Percentiles rank a stretch among this genome's conserved stretches.
Evolutionary conservation across 2,888 invertebrate genomes (phyloP).

Genomic region (Orthosia incerta): DNA sequence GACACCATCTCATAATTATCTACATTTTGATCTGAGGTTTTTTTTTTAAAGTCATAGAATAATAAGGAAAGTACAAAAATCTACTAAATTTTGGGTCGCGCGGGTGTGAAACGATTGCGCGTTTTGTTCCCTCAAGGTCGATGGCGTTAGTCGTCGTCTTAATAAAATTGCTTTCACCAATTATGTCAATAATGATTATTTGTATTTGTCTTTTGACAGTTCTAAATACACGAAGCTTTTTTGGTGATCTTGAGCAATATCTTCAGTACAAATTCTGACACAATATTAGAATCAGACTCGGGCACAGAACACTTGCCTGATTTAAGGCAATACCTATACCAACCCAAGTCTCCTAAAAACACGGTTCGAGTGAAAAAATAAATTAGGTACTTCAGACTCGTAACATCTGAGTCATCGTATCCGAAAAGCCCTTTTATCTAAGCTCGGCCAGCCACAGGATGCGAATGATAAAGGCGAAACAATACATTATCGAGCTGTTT

Average conservation of each 20-base stretch:
- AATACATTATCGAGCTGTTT: constrained; percentile 54
- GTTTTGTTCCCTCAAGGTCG: no score
- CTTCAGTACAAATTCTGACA: background rate
- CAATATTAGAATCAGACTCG: background rate
- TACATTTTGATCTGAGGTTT: no score
- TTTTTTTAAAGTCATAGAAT: no score
- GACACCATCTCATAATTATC: no score
- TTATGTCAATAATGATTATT: no score
- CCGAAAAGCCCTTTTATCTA: constrained; percentile 57
- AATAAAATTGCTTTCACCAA: no score
- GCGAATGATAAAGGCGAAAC: constrained; percentile 57
- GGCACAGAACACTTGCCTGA: background rate
- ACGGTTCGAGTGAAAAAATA: constrained; percentile 18
- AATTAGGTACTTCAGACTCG: constrained; percentile 1
- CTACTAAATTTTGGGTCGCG: no score
- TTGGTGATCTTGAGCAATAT: background rate
- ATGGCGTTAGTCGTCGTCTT: no score
- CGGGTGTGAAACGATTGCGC: no score
- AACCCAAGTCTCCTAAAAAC: background rate
- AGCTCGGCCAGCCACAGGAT: constrained; percentile 51
- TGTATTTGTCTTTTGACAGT: no score
- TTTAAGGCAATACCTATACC: background rate
- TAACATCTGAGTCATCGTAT: constrained; percentile 28
- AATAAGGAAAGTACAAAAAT: no score
- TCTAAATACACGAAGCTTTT: background rate